phyloP scores from a whole-genome alignment of 2,797 vertebrate genomes.

The Hydrocynus forskahlii region DNA sequence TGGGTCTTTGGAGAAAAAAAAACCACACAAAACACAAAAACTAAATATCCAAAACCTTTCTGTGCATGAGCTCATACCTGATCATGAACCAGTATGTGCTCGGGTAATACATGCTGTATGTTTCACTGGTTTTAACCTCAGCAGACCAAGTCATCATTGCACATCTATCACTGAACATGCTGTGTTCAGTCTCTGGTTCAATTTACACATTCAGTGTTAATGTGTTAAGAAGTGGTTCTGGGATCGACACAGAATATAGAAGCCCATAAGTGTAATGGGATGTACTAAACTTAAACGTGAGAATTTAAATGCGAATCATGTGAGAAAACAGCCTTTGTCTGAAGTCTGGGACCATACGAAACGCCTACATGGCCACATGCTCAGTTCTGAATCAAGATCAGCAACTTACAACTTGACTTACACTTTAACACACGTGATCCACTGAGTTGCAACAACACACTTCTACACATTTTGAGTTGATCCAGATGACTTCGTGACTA shows the following conservation, averaged over 20 bases:
- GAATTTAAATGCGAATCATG: not conserved
- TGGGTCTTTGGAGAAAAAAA: not conserved
- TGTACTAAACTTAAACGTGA: not conserved
- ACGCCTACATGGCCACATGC: not conserved
- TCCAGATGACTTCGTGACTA: not conserved
- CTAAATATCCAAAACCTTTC: not conserved
- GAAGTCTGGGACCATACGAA: not conserved
- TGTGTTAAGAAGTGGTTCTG: not conserved
- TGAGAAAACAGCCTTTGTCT: not conserved
- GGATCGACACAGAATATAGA: not conserved
- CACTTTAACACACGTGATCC: not conserved
- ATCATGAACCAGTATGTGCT: not conserved
- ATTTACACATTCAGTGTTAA: not conserved
- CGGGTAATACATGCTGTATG: constrained; percentile 36
- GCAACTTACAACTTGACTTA: not conserved
- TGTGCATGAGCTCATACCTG: not conserved
- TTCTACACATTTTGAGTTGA: not conserved
- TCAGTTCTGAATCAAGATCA: not conserved
- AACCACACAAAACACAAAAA: not conserved
- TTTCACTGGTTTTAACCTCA: constrained; percentile 16
- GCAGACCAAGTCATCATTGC: constrained; percentile 19
- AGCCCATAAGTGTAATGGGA: not conserved
- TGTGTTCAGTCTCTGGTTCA: not conserved
- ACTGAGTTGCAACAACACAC: not conserved
- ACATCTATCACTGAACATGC: not conserved